Percentiles rank a stretch among this genome's conserved stretches.
Conservation (phyloP, 2,113 vertebrate species). For the Epinephelus fuscoguttatus region DNA sequence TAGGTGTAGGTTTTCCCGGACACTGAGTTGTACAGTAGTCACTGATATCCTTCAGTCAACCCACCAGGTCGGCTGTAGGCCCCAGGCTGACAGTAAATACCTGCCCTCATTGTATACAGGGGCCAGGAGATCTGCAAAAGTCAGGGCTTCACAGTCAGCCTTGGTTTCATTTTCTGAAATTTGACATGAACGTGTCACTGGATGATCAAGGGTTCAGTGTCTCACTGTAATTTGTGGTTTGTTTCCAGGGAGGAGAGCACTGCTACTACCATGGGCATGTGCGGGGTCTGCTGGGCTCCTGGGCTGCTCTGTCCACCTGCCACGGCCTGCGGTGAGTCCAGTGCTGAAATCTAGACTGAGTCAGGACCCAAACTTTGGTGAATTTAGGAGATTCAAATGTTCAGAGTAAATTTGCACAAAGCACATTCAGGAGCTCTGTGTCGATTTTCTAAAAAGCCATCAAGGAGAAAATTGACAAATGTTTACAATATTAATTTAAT, state of each 20-base stretch:
- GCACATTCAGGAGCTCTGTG: not conserved
- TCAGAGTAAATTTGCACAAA: not conserved
- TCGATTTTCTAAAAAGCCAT: not conserved
- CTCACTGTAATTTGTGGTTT: constrained; percentile 36
- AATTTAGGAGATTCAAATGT: not conserved
- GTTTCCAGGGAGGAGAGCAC: constrained; percentile 92
- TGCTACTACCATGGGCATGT: constrained; percentile 96
- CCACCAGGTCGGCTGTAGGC: not conserved
- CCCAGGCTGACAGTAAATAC: constrained; percentile 38
- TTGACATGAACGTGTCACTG: constrained; percentile 39
- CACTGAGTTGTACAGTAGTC: constrained; percentile 27
- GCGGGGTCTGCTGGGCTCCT: constrained; percentile 87
- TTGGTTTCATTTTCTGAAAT: constrained; percentile 49
- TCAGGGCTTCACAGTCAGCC: not conserved
- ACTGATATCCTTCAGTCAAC: constrained; percentile 47
- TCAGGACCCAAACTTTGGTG: not conserved
- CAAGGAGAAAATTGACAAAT: not conserved
- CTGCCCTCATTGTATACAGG: not conserved
- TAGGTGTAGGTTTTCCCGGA: constrained; percentile 54
- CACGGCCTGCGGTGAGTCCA: constrained; percentile 80
- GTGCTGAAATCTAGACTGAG: not conserved
- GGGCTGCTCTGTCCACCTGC: constrained; percentile 91
- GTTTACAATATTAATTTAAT: too few relatives aligned
- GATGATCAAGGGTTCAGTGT: constrained; percentile 18
- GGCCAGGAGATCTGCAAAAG: constrained; percentile 11